phyloP scores from a whole-genome alignment of 2,113 vertebrate genomes.

The Dasyprocta punctata region DNA sequence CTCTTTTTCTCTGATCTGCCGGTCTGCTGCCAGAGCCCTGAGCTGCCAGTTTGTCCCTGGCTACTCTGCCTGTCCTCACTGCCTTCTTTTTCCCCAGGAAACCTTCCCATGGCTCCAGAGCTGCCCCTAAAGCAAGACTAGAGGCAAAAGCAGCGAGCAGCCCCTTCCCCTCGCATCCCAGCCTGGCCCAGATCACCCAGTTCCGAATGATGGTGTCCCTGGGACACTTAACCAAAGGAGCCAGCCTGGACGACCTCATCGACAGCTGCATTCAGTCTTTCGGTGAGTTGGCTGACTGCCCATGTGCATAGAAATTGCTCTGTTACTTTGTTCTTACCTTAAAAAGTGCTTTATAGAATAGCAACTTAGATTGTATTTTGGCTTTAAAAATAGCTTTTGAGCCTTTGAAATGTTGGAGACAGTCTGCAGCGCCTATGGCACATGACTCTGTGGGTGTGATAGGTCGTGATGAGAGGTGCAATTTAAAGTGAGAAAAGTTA shows the following conservation, averaged over 20 bases:
- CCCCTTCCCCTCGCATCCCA: slow-evolving; percentile 86
- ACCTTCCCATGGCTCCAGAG: slow-evolving; percentile 87
- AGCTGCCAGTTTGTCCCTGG: slow-evolving; percentile 35
- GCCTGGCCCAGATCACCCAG: slow-evolving; percentile 85
- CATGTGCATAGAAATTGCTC: slow-evolving; percentile 32
- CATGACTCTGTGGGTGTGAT: slow-evolving; percentile 74
- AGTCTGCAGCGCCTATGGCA: slow-evolving; percentile 57
- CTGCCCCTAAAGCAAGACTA: slow-evolving; percentile 88
- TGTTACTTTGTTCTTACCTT: slow-evolving; percentile 67
- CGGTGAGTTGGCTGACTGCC: slow-evolving; percentile 88
- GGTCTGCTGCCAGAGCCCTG: slow-evolving; percentile 48
- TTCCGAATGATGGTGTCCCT: slow-evolving; percentile 89
- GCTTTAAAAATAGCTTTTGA: slow-evolving; percentile 74
- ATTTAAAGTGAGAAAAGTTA: slow-evolving; percentile 74
- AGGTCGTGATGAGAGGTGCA: slow-evolving; percentile 75
- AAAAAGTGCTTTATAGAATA: slow-evolving; percentile 55
- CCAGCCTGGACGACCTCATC: slow-evolving; percentile 95
- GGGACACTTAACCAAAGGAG: slow-evolving; percentile 94
- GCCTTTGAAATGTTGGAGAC: slow-evolving; percentile 68
- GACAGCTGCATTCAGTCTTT: slow-evolving; percentile 95
- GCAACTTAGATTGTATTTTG: slow-evolving; percentile 72
- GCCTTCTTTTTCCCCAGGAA: slow-evolving; percentile 84
- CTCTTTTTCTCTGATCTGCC: slow-evolving; percentile 64
- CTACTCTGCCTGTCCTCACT: not conserved
- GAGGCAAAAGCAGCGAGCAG: slow-evolving; percentile 85